Evolutionary conservation across 2,797 vertebrate genomes (phyloP).

Genomic region (Oryzias dopingdopingensis): DNA sequence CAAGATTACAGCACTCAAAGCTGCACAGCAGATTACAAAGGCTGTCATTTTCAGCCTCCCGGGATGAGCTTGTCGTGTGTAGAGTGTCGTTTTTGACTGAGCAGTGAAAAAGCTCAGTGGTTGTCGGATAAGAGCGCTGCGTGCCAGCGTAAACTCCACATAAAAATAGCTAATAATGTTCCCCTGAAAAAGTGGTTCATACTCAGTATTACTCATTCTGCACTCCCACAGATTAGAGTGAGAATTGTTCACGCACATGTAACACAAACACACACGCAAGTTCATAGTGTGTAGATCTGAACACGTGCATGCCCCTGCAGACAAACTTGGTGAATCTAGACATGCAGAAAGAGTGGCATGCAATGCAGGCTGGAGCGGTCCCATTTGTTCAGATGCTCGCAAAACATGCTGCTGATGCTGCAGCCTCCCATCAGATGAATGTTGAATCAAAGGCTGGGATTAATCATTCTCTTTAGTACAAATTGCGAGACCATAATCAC

Average conservation of each 20-base stretch:
- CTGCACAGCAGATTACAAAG: constrained; percentile 38
- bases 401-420: constrained; percentile 30
- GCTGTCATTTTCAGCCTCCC: constrained; percentile 41
- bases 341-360: constrained; percentile 21
- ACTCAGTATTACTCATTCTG: constrained; percentile 64
- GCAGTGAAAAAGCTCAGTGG: constrained; percentile 28
- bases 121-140: constrained; percentile 38
- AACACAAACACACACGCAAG: not conserved
- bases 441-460: constrained; percentile 67
- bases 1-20: constrained; percentile 43
- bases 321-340: constrained; percentile 31
- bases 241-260: constrained; percentile 36
- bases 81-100: constrained; percentile 27
- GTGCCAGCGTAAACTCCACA: constrained; percentile 51
- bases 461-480: constrained; percentile 69
- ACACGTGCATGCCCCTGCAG: constrained; percentile 29
- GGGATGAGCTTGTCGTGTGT: constrained; percentile 27
- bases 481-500: constrained; percentile 48
- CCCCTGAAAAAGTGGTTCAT: constrained; percentile 53
- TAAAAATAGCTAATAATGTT: constrained; percentile 70
- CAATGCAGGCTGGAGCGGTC: constrained; percentile 17
- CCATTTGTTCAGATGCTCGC: constrained; percentile 13
- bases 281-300: constrained; percentile 21
- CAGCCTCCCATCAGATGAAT: constrained; percentile 58
- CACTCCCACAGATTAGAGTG: constrained; percentile 63